Base-by-base conservation (phyloP, 2,113 vertebrate genomes). In the Rhadina sibilatrix region DNA sequence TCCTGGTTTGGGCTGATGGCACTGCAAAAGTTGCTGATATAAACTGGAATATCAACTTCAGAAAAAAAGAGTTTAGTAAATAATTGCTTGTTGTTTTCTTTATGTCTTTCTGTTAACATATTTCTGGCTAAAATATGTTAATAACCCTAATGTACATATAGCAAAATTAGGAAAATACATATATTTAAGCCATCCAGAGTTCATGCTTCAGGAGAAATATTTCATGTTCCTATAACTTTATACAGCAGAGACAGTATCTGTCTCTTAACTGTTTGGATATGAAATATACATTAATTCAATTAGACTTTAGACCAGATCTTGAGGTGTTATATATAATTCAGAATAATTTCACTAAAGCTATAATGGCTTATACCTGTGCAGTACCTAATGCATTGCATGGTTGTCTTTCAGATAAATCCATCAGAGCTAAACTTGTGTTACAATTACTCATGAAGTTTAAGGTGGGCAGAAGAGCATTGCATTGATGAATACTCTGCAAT, bases 1-100 rank as follows among this genome's bases (percentile, higher is more conserved):
- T 95, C n/a, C 57, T 69, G 40, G 78, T 97, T 85, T 96, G 87
- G 88, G 92, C 25, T 82, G 70, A 89, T 91, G 87, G 27, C 24
- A 56, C 53, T 83, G 63, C 47, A 80, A 47, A 91, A 71, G 65
- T 95, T 27, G 28, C 76, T 92, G 16, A 87, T 91, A 66, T 77
- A 80, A 90, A 94, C 44, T 68, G 75, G 53, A 93, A 53, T 42
- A 66, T 56, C 30, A 44, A 16, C 11, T 54, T 79, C 22, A 78
- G 13, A 44, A 76, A 63, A 81, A 47, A 65, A 22, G 7, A 31
- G 11, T 64, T 60, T 47, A 47, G 10, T 42, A 69, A 81, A 72
- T 46, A 49, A 59, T 4, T 63, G 1, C n/a, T 46, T 60, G 5
- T 57, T 44, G 3, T 35, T 65, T 60, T n/a, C 7, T 4, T 60